Evolutionary conservation across 1,140 invertebrate genomes (phyloP).

Genomic region (Heliconius hermathena): DNA sequence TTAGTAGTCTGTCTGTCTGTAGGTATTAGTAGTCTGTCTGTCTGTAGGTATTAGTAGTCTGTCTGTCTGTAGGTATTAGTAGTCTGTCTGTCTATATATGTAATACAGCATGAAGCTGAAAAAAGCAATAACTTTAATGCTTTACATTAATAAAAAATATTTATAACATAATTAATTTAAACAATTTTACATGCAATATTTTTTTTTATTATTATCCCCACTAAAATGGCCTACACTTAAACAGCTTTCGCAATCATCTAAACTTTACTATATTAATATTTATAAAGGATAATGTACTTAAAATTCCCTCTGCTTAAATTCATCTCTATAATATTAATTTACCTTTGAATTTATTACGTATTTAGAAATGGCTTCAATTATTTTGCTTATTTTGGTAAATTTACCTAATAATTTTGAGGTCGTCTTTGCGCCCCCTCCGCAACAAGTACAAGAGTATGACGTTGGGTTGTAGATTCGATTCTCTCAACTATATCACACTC

Average conservation of each 20-base stretch:
- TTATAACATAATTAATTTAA: not conserved
- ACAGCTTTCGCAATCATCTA: not conserved
- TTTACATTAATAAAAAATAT: not conserved
- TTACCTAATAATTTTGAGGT: too few species aligned
- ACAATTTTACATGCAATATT: not conserved
- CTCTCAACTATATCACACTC: too few species aligned
- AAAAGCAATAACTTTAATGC: not conserved
- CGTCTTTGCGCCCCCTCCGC: too few species aligned
- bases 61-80: too few species aligned
- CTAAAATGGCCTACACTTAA: not conserved
- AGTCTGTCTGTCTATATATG: too few species aligned
- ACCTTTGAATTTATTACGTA: not conserved
- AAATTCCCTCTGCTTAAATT: not conserved
- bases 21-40: too few species aligned
- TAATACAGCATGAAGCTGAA: not conserved
- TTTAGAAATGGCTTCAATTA: not conserved
- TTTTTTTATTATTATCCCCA: not conserved
- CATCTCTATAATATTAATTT: not conserved
- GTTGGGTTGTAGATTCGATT: too few species aligned
- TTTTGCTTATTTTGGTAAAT: too few species aligned
- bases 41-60: too few species aligned
- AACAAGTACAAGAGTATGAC: too few species aligned
- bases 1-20: too few species aligned
- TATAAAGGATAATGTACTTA: constrained; percentile 28
- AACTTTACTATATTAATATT: constrained; percentile 27